Evolutionary conservation across 2,888 invertebrate genomes (phyloP).

Genomic region (Argyra leucocephala): DNA sequence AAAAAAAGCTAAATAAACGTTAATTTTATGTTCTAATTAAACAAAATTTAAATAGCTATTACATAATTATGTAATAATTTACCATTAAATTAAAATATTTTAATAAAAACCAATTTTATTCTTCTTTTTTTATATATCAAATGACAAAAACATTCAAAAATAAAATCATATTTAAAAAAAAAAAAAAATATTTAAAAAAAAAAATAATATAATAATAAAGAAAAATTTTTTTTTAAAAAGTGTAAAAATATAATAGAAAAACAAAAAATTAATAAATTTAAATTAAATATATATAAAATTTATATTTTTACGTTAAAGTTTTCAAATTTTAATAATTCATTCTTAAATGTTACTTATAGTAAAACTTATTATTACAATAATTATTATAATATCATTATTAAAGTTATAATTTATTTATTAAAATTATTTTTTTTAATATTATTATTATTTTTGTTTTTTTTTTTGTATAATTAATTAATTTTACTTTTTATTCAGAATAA

Average conservation of each 20-base stretch:
- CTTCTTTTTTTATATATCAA: too few species aligned
- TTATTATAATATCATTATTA: neutral
- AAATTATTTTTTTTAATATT: neutral
- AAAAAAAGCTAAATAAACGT: too few species aligned
- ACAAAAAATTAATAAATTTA: neutral
- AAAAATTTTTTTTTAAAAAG: too few species aligned
- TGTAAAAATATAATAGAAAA: neutral
- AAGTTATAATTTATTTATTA: neutral
- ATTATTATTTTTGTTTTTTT: neutral
- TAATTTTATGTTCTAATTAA: too few species aligned
- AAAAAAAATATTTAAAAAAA: neutral
- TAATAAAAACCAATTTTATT: too few species aligned
- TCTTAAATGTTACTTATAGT: neutral
- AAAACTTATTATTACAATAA: neutral
- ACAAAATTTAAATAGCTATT: too few species aligned
- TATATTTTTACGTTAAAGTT: slow-evolving; percentile 9
- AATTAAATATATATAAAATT: neutral
- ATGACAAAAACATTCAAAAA: neutral
- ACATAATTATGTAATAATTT: too few species aligned
- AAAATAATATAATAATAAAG: neutral
- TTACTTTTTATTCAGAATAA: neutral
- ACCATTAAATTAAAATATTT: too few species aligned
- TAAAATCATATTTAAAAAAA: neutral
- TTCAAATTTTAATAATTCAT: slow-evolving; percentile 8
- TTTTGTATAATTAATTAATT: neutral